Percentiles rank a stretch among this genome's conserved stretches.
Evolutionary conservation across 2,797 vertebrate genomes (phyloP).

Genomic region (Oceanodroma leucorhoa): DNA sequence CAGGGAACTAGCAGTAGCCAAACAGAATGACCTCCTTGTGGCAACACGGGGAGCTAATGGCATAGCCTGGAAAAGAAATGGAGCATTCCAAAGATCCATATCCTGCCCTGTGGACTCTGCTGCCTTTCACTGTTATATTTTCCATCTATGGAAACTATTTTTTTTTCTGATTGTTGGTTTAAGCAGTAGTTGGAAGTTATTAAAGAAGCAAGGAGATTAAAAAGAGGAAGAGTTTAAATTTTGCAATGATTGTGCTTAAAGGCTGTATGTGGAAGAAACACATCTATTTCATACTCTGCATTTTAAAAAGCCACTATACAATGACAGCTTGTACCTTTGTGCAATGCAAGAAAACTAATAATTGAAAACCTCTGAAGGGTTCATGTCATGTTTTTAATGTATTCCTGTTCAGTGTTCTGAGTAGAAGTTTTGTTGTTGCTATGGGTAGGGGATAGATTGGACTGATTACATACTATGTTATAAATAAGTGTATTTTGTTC

Average conservation of each 20-base stretch:
- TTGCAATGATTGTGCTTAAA: background rate
- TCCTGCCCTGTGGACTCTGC: background rate
- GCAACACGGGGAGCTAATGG: background rate
- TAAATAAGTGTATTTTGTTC: conserved; percentile 41
- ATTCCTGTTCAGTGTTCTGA: conserved; percentile 46
- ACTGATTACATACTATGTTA: conserved; percentile 46
- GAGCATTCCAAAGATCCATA: background rate
- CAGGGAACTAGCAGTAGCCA: background rate
- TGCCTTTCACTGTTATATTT: background rate
- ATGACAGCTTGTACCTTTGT: conserved; percentile 41
- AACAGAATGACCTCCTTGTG: background rate
- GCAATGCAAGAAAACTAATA: conserved; percentile 47
- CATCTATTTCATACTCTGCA: conserved; percentile 14
- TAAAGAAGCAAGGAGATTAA: background rate
- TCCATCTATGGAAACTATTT: background rate
- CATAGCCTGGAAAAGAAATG: conserved; percentile 30
- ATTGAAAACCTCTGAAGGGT: conserved; percentile 53
- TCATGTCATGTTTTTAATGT: conserved; percentile 51
- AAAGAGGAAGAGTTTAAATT: background rate
- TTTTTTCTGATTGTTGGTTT: background rate
- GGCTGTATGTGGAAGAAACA: background rate
- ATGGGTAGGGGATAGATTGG: conserved; percentile 27
- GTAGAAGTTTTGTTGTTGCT: conserved; percentile 50
- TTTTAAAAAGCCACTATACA: conserved; percentile 45
- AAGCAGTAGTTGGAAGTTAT: background rate